Conservation (phyloP, 2,113 vertebrate species). For the Jacana jacana region DNA sequence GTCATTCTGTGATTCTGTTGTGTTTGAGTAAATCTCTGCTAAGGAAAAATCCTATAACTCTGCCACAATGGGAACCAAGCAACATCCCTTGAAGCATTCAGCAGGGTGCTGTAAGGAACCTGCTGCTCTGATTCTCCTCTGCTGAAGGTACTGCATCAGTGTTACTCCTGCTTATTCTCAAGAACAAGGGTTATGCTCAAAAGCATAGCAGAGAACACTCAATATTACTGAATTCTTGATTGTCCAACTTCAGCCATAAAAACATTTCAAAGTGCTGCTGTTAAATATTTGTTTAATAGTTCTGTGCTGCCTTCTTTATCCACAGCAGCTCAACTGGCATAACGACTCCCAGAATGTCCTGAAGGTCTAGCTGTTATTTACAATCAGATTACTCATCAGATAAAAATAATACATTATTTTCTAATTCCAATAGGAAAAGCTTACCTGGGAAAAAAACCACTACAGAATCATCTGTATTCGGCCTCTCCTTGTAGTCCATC, state of each 20-base stretch:
- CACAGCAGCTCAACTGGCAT: not conserved
- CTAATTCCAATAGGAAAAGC: not conserved
- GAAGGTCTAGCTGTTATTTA: not conserved
- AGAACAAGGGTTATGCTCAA: not conserved
- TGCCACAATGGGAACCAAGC: not conserved
- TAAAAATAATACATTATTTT: not conserved
- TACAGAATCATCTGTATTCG: constrained; percentile 78
- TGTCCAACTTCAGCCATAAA: not conserved
- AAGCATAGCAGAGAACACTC: not conserved
- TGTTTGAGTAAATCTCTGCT: not conserved
- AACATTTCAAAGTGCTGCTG: not conserved
- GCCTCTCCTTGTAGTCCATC: constrained; percentile 81
- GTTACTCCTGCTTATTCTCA: not conserved
- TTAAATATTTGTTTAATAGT: not conserved
- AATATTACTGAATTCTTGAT: not conserved
- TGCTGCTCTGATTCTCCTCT: not conserved
- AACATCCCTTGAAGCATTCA: not conserved
- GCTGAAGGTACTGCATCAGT: not conserved
- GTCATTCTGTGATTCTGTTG: too few species aligned
- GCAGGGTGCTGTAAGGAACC: not conserved
- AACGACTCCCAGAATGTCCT: not conserved
- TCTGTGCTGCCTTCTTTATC: not conserved
- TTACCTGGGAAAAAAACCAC: constrained; percentile 81
- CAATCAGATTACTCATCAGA: not conserved
- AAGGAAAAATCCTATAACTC: not conserved